These are phyloP conservation scores for Malachius bipustulatus DNA, from an alignment of 2,888 invertebrate genomes.

Conservation along the genomic window DNA sequence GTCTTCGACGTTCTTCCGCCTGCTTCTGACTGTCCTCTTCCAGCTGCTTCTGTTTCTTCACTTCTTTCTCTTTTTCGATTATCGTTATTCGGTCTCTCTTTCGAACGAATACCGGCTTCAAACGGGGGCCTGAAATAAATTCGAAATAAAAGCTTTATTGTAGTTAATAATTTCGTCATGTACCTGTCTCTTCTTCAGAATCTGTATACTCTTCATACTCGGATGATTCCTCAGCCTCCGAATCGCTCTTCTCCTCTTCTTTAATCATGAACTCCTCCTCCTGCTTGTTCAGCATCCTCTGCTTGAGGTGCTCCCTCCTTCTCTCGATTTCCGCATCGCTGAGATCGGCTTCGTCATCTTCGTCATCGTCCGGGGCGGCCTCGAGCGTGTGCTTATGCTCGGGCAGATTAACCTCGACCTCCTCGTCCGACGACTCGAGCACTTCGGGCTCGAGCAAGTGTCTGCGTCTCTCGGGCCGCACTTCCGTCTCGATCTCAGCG, in stretches of 20 bases:
- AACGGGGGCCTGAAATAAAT: slow-evolving; percentile 55
- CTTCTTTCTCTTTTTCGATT: slow-evolving; percentile 86
- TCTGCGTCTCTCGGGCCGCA: slow-evolving; percentile 45
- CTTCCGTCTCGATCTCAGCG: slow-evolving; percentile 39
- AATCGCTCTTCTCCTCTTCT: slow-evolving; percentile 61
- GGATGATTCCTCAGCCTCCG: slow-evolving; percentile 60
- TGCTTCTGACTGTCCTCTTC: slow-evolving; percentile 74
- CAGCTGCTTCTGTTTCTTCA: slow-evolving; percentile 68
- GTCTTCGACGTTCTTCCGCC: slow-evolving; percentile 77
- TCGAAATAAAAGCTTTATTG: not conserved
- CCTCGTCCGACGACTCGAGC: slow-evolving; percentile 47
- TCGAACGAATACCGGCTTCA: slow-evolving; percentile 90
- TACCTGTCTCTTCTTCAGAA: slow-evolving; percentile 75
- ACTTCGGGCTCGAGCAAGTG: slow-evolving; percentile 61
- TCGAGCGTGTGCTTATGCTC: slow-evolving; percentile 37
- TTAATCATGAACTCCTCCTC: slow-evolving; percentile 63
- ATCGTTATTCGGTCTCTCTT: slow-evolving; percentile 91
- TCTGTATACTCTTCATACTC: slow-evolving; percentile 81
- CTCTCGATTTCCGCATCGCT: slow-evolving; percentile 79
- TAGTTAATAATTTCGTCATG: slow-evolving; percentile 6
- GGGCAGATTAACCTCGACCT: slow-evolving; percentile 31
- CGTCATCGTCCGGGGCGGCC: slow-evolving; percentile 39
- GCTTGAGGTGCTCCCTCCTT: slow-evolving; percentile 56
- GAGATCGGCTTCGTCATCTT: slow-evolving; percentile 74
- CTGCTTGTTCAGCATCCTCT: slow-evolving; percentile 55